Conservation (phyloP, 2,113 vertebrate species). For the Mirounga angustirostris region DNA sequence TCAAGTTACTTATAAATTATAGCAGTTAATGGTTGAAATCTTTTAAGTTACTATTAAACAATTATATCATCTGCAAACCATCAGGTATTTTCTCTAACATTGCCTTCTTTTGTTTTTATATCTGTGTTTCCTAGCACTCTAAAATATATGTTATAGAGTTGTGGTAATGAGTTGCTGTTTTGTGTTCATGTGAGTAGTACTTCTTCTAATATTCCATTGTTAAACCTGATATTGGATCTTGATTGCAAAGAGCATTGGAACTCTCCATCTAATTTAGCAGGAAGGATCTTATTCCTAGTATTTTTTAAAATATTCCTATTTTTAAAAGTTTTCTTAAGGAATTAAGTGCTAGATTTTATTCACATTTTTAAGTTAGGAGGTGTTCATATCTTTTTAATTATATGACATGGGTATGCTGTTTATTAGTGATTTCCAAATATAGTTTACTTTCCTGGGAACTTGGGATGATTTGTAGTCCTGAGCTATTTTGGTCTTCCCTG, state of each 20-base stretch:
- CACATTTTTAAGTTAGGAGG: not conserved
- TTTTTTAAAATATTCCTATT: not conserved
- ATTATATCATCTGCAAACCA: not conserved
- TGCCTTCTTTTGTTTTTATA: slow-evolving; percentile 40
- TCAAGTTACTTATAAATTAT: slow-evolving; percentile 26
- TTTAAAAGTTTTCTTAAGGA: not conserved
- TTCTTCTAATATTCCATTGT: not conserved
- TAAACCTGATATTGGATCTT: not conserved
- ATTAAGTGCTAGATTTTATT: slow-evolving; percentile 17
- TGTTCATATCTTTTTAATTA: not conserved
- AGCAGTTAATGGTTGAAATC: not conserved
- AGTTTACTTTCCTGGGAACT: not conserved
- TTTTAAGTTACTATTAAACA: slow-evolving; percentile 41
- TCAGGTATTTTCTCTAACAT: not conserved
- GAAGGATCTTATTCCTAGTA: not conserved
- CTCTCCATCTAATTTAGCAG: not conserved
- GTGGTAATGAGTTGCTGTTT: not conserved
- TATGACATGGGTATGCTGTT: not conserved
- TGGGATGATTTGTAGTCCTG: not conserved
- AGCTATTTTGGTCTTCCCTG: not conserved
- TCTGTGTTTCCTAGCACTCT: not conserved
- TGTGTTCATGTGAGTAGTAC: not conserved
- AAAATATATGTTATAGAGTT: not conserved
- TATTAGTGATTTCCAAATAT: not conserved
- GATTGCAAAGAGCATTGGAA: not conserved